These are phyloP conservation scores for Meteorus sp. DNA, from an alignment of 1,140 invertebrate species.

Conservation along the genomic window DNA sequence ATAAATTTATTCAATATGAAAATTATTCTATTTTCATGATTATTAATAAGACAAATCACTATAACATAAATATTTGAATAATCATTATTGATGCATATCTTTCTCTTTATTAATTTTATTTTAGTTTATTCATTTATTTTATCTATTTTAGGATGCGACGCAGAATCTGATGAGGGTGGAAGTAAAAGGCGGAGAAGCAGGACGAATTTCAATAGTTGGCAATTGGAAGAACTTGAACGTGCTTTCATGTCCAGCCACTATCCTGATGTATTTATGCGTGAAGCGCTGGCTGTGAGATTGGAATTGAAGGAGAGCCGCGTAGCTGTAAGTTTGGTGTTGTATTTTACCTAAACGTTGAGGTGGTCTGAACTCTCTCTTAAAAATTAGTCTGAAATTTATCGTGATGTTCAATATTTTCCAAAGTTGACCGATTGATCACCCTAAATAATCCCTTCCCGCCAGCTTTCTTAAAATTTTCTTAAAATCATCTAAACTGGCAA, in stretches of 20 bases:
- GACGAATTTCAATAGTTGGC: constrained; percentile 99
- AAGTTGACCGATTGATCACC: no score
- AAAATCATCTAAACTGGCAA: no score
- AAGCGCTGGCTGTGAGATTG: constrained; percentile 90
- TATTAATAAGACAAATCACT: not conserved
- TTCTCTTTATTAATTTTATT: not conserved
- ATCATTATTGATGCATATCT: no score
- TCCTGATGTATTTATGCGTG: constrained; percentile 98
- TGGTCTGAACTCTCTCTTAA: no score
- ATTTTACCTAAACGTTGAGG: no score
- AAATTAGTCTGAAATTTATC: no score
- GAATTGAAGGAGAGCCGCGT: constrained; percentile 97
- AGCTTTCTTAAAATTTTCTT: no score
- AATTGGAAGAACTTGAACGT: constrained; percentile 95
- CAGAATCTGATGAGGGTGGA: constrained; percentile 67
- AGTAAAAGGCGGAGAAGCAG: constrained; percentile 83
- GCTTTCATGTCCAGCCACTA: constrained; percentile 97
- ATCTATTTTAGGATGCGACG: constrained; percentile 62
- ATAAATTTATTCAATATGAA: not conserved
- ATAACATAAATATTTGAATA: no score
- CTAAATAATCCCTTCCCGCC: no score
- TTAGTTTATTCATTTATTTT: constrained; percentile 7
- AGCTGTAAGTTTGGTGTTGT: constrained; percentile 75
- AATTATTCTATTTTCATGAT: not conserved
- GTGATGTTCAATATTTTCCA: no score